Conservation (phyloP, 2,113 vertebrate species). For the Siphamia tubifer region DNA sequence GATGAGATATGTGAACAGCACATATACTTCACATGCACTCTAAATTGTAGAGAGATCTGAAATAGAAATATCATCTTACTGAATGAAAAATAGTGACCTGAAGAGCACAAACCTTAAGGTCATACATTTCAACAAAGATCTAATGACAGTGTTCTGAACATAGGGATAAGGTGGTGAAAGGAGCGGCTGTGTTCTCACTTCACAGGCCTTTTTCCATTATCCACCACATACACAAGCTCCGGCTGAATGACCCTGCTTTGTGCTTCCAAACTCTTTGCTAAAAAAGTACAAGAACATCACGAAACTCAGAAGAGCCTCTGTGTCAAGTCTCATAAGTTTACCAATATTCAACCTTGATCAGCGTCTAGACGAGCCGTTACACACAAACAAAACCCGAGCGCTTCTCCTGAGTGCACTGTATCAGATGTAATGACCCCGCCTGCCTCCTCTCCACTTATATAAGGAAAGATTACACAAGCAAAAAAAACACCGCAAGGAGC, state of each 20-base stretch:
- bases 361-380: constrained; percentile 61
- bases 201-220: neutral
- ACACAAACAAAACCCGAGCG: constrained; percentile 27
- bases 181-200: constrained; percentile 2
- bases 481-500: constrained; percentile 19
- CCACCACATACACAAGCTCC: neutral
- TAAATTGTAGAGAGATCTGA: constrained; percentile 1
- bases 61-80: neutral
- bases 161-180: neutral
- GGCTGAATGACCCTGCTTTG: neutral
- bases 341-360: constrained; percentile 51
- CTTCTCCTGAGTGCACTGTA: constrained; percentile 23
- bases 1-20: neutral
- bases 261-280: neutral
- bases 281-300: neutral
- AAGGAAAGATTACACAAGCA: constrained; percentile 71
- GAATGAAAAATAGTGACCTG: neutral
- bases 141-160: constrained; percentile 6
- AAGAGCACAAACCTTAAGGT: neutral
- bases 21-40: neutral
- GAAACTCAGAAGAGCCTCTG: constrained; percentile 16
- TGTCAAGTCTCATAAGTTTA: constrained; percentile 33
- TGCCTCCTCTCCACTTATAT: constrained; percentile 68
- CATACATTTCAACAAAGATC: neutral
- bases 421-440: constrained; percentile 51